Percentiles rank a stretch among this genome's conserved stretches.
Conservation (phyloP, 2,113 vertebrate species). For the Lycocorax pyrrhopterus region DNA sequence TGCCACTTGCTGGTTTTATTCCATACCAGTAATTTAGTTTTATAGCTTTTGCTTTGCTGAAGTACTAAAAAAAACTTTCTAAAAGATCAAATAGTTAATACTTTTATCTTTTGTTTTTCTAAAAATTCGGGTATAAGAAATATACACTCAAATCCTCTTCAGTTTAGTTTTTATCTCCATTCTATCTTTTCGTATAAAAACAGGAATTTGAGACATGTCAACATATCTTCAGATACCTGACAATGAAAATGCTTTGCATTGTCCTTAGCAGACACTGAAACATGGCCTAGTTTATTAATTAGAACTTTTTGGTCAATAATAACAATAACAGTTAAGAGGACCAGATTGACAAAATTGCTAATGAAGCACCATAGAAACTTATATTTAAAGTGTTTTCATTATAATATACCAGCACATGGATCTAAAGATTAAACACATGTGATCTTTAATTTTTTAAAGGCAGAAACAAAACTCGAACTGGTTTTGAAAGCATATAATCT, state of each 20-base stretch:
- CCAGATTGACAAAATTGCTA: not conserved
- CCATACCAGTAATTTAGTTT: not conserved
- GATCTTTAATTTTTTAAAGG: not conserved
- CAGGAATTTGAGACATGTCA: not conserved
- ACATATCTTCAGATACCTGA: not conserved
- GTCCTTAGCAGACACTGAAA: not conserved
- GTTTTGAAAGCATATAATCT: not conserved
- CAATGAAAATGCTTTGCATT: not conserved
- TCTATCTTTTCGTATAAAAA: not conserved
- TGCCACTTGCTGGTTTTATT: conserved; percentile 60
- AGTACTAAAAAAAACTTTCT: not conserved
- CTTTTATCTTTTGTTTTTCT: not conserved
- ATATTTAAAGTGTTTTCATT: not conserved
- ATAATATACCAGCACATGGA: not conserved
- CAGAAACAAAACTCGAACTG: not conserved
- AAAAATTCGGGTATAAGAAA: not conserved
- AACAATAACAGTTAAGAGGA: not conserved
- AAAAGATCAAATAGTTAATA: not conserved
- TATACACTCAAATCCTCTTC: not conserved
- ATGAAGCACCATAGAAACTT: not conserved
- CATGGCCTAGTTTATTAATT: not conserved
- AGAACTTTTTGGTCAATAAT: not conserved
- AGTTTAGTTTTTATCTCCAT: not conserved
- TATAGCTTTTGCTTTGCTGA: not conserved
- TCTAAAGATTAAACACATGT: not conserved